Evolutionary conservation across 2,113 vertebrate genomes (phyloP).

Genomic region (Hipposideros armiger): DNA sequence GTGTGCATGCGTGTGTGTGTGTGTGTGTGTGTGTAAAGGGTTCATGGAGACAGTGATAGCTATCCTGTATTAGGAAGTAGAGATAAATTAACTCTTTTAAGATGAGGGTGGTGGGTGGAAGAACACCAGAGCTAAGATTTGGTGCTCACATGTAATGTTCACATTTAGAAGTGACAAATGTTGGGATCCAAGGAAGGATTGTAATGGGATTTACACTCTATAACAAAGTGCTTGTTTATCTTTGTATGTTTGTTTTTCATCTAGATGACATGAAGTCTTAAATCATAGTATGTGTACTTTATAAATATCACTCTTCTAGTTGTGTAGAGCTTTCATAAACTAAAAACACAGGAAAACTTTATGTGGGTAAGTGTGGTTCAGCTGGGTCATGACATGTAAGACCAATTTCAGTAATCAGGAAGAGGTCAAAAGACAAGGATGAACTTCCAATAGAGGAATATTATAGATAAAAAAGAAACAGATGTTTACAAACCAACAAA

Average conservation of each 20-base stretch:
- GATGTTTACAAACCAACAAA: not conserved
- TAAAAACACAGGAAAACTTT: not conserved
- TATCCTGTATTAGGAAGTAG: not conserved
- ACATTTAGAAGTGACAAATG: not conserved
- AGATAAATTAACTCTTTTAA: not conserved
- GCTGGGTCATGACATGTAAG: not conserved
- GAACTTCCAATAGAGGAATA: not conserved
- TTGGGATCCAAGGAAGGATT: not conserved
- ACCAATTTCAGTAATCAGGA: not conserved
- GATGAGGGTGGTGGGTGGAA: accelerated
- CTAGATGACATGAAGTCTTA: not conserved
- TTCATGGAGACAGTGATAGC: not conserved
- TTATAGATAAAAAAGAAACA: not conserved
- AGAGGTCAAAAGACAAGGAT: not conserved
- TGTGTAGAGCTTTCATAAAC: not conserved
- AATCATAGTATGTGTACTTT: not conserved
- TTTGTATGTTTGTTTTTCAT: not conserved
- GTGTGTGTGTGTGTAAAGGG: not conserved
- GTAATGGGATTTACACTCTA: not conserved
- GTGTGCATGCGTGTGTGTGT: not conserved
- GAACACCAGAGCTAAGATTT: not conserved
- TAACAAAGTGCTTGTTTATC: not conserved
- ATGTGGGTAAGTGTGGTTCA: not conserved
- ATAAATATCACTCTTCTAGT: not conserved
- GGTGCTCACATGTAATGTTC: not conserved